Evolutionary conservation across 1,140 invertebrate genomes (phyloP).

Genomic region (Diabrotica virgifera): DNA sequence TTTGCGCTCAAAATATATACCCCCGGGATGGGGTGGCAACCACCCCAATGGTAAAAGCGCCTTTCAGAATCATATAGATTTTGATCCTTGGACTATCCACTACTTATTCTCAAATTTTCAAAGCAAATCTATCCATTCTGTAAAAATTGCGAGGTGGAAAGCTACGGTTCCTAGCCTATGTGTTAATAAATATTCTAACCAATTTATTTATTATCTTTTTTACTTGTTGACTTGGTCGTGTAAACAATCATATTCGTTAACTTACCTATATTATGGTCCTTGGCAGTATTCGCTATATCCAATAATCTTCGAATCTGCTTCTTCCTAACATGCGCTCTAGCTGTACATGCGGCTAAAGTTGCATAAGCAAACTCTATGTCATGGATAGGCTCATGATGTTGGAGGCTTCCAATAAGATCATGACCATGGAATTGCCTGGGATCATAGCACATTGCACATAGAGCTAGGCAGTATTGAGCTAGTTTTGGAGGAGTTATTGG

Average conservation of each 20-base stretch:
- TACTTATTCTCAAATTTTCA: no score
- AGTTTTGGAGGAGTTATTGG: conserved; percentile 70
- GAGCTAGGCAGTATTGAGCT: conserved; percentile 70
- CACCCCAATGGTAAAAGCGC: no score
- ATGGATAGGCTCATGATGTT: conserved; percentile 55
- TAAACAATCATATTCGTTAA: background rate
- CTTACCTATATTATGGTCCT: conserved; percentile 70
- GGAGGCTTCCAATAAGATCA: conserved; percentile 61
- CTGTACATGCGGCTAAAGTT: conserved; percentile 68
- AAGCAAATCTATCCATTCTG: no score
- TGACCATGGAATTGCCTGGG: conserved; percentile 79
- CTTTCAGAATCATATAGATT: no score
- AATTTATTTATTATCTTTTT: no score
- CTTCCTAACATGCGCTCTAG: conserved; percentile 76
- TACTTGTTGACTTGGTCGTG: no score
- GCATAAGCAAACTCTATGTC: conserved; percentile 69
- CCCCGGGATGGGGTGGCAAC: no score
- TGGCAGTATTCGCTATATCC: conserved; percentile 73
- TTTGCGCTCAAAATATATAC: no score
- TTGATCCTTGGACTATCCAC: no score
- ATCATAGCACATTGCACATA: conserved; percentile 76
- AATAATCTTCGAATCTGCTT: conserved; percentile 72
- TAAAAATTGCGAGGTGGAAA: no score
- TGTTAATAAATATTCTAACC: no score
- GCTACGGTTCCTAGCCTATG: no score